Evolutionary conservation across 1,140 invertebrate genomes (phyloP).

Genomic region (Ditylenchus dipsaci): DNA sequence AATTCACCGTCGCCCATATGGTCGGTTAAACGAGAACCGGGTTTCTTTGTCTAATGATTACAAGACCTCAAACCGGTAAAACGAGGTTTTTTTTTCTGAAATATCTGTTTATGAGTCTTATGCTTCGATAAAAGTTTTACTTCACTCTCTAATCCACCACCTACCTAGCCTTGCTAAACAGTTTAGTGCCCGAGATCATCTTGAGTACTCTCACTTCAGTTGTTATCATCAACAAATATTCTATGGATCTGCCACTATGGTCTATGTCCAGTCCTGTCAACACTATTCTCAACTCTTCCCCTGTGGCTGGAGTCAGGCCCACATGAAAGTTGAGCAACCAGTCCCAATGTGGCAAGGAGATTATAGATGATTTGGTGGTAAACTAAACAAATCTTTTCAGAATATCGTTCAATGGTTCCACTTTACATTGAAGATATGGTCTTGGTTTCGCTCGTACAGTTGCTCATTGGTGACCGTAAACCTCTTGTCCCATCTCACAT

Average conservation of each 20-base stretch:
- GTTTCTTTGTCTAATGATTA: too few relatives aligned
- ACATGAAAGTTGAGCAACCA: slow-evolving; percentile 60
- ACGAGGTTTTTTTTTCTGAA: too few relatives aligned
- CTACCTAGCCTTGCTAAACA: slow-evolving; percentile 60
- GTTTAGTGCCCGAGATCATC: slow-evolving; percentile 59
- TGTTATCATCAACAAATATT: slow-evolving; percentile 60
- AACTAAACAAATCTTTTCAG: slow-evolving; percentile 49
- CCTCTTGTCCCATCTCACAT: slow-evolving; percentile 61
- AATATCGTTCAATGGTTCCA: neutral
- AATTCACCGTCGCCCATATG: too few relatives aligned
- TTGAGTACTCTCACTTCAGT: slow-evolving; percentile 58
- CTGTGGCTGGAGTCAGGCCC: slow-evolving; percentile 12
- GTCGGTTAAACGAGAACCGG: too few relatives aligned
- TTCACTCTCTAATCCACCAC: neutral
- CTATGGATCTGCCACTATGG: slow-evolving; percentile 59
- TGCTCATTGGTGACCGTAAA: slow-evolving; percentile 52
- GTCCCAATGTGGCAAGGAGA: slow-evolving; percentile 60
- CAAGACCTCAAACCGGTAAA: too few relatives aligned
- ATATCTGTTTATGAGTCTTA: too few relatives aligned
- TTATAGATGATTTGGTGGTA: slow-evolving; percentile 59
- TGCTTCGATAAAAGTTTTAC: slow-evolving; percentile 2
- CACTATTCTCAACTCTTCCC: slow-evolving; percentile 56
- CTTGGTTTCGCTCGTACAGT: slow-evolving; percentile 20
- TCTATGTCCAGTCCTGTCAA: slow-evolving; percentile 60
- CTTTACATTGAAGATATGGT: slow-evolving; percentile 29